Conservation (phyloP, 2,888 invertebrate species). For the Halictus quadricinctus region DNA sequence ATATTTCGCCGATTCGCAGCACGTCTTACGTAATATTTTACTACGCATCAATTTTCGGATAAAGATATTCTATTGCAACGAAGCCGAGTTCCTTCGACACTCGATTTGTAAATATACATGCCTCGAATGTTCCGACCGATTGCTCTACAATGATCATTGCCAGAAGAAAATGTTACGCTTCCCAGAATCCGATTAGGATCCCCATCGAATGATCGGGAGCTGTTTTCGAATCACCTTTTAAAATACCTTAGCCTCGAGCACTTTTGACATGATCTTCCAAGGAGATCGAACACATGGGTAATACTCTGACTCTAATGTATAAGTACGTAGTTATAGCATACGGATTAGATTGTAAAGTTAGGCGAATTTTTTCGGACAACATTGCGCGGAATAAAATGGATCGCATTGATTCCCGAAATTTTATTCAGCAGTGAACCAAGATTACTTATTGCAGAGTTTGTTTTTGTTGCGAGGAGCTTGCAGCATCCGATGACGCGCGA, state of each 20-base stretch:
- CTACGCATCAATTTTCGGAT: not conserved
- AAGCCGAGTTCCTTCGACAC: not conserved
- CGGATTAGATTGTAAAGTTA: not conserved
- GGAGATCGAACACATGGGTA: constrained; percentile 1
- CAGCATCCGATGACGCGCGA: constrained; percentile 15
- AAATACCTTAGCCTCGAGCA: not conserved
- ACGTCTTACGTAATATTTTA: constrained; percentile 16
- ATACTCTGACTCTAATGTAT: constrained; percentile 31
- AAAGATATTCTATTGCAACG: not conserved
- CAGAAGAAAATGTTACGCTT: not conserved
- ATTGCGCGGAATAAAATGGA: not conserved
- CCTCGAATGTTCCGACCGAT: constrained; percentile 4
- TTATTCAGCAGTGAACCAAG: not conserved
- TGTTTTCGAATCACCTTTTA: not conserved
- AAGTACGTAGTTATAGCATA: not conserved
- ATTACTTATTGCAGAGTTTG: not conserved
- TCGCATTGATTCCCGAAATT: not conserved
- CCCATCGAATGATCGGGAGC: not conserved
- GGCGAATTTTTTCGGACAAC: not conserved
- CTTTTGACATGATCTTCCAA: not conserved
- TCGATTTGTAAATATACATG: not conserved
- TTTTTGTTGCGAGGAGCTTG: not conserved
- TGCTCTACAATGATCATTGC: not conserved
- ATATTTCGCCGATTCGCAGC: constrained; percentile 8
- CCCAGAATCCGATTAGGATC: not conserved